Evolutionary conservation across 2,888 invertebrate species (phyloP), one percentile per base, ranked within the genome.

Genomic region (Argyra leucocephala): DNA sequence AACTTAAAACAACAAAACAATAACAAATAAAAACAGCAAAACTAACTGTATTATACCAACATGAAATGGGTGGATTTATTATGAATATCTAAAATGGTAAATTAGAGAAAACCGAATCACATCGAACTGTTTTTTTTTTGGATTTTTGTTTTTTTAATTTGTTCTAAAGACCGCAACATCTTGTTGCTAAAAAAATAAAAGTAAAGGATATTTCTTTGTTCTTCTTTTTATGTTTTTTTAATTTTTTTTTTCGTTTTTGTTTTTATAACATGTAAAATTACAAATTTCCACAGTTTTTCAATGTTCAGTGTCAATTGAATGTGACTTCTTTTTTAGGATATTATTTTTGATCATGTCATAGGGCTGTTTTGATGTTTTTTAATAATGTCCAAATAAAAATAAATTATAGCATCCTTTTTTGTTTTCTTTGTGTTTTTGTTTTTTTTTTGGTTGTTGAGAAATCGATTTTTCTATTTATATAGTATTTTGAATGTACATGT

Each of bases 231-330:
- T n/a, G n/a, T 6, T 61, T 31, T 48, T 65, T 1, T 24, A 9
- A 23, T 24, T 61, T 48, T 48, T 48, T 18, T 9, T 48, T 15
- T 48, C n/a, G 2, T 48, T 48, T 18, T n/a, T 2, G 12, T 18
- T n/a, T n/a, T 48, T 48, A 18, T 18, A 48, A 48, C 48, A 48
- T 48, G 48, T 48, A 48, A 48, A 48, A 48, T 48, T 64, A 48
- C 48, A 48, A 66, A 66, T 66, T 66, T 66, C 64, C 63, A 66
- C 66, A 66, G 64, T 66, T 59, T 66, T 66, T 58, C 62, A 59
- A 64, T 67, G 67, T 64, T 66, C 63, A 63, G 65, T 68, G 68
- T 66, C 66, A 66, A 66, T 66, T 64, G 67, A 64, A 65, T 68
- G 64, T 68, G 68, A 66, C 66, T 66, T 9, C 18, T 48, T 48